Evolutionary conservation across 2,888 invertebrate species (phyloP).

Genomic region (Yponomeuta plumbellus): DNA sequence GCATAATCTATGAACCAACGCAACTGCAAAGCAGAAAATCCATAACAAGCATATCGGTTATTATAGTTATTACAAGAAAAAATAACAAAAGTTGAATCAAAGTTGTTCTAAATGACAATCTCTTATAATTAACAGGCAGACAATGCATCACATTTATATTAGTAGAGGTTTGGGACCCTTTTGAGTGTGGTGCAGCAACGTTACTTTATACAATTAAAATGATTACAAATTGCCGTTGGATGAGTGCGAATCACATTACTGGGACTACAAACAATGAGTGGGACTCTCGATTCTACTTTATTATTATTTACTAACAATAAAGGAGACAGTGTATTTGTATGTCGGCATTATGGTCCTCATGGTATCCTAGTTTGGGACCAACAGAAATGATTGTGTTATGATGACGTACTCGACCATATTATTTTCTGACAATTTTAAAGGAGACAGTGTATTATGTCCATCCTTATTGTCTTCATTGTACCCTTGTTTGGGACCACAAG

Average conservation of each 20-base stretch:
- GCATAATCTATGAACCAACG: too few species aligned
- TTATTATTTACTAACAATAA: neutral
- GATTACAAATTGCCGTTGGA: slow-evolving; percentile 63
- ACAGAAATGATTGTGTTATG: neutral
- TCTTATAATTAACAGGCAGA: neutral
- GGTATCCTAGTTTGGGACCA: neutral
- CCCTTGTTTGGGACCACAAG: too few species aligned
- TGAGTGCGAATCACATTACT: slow-evolving; percentile 56
- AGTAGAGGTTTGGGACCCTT: slow-evolving; percentile 12
- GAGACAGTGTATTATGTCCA: too few species aligned
- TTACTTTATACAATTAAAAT: slow-evolving; percentile 49
- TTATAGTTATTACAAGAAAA: too few species aligned
- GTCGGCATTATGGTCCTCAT: neutral
- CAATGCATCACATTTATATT: neutral
- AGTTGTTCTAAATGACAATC: too few species aligned
- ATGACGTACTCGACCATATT: too few species aligned
- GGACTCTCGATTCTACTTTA: slow-evolving; percentile 18
- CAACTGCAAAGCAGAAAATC: too few species aligned
- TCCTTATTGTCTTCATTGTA: too few species aligned
- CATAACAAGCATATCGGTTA: too few species aligned
- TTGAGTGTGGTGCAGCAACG: slow-evolving; percentile 26
- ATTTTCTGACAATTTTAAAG: too few species aligned
- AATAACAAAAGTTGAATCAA: too few species aligned
- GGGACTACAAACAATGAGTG: slow-evolving; percentile 29
- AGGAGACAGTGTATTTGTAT: neutral